Base-by-base conservation (phyloP, 2,113 vertebrate genomes). In the Nothocercus julius region DNA sequence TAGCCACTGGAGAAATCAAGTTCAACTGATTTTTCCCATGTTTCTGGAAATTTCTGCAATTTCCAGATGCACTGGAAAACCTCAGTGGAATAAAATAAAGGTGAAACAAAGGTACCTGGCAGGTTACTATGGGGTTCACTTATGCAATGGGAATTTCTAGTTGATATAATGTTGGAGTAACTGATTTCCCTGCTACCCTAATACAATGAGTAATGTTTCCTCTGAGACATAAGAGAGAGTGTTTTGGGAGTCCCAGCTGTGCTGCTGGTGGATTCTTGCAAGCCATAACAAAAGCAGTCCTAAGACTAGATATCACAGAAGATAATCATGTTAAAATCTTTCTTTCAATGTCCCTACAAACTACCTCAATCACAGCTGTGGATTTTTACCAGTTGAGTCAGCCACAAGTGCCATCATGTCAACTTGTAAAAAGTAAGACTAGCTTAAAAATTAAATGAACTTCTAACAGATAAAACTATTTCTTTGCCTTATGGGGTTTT, bases 171-270 rank as follows among this genome's bases (percentile, higher is more conserved):
- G 42, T 36, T 72, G 49, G 34, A 87, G 17, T 34, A 81, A 66
- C 0, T 0, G 32, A 58, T 87, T 22, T 58, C 58, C 17, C 63
- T 1, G 3, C 21, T 6, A 34, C 2, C 10, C 27, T 40, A 58
- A 19, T 21, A 68, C 14, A 30, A 44, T 13, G 32, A 40, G 25
- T 87, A 87, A 47, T 58, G 18, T 66, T 83, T 83, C 54, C 61
- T 88, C 36, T 28, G 30, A 90, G 9, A 49, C 30, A 42, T 22
- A 77, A 63, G 70, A 45, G 47, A 61, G 17, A 58, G 5, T 93
- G 63, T 54, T 8, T 21, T 24, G n/a, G 42, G 34, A 7, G 83
- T 11, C 22, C 15, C 18, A 77, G n/a, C 17, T 34, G 21, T 82
- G 45, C 51, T 86, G 34, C 54, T 87, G n/a, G 36, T 84, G 56